Evolutionary conservation across 2,888 invertebrate species (phyloP), one percentile per base, ranked within the genome.

Genomic region (Busseola fusca): DNA sequence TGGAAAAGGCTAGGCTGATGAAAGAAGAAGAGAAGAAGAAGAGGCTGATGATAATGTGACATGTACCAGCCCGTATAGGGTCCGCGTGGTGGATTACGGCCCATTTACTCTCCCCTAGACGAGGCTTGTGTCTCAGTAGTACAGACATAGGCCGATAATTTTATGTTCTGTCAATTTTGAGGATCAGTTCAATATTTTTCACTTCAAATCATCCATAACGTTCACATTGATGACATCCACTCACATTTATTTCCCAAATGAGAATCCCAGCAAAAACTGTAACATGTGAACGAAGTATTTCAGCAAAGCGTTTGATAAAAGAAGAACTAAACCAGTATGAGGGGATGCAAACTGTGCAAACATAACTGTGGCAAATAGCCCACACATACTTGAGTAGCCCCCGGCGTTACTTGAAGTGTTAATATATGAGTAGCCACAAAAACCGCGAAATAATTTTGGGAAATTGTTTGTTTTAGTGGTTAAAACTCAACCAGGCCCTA

Each of bases 401-500:
- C 52, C 37, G 67, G 78, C 74, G 69, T 72, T 75, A 65, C 70
- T 76, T 69, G 69, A 75, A 69, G 65, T 74, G 78, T 78, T 84
- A 82, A 83, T 84, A 80, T 84, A 67, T 65, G 75, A 37, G 66
- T 45, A 72, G 83, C 85, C 70, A 74, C 25, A n/a, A 80, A 71
- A 81, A 63, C 64, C 30, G 74, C 82, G 80, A 54, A 16, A 30
- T 40, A 48, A 30, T 75, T 69, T 80, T 1, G n/a, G 56, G 54
- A 42, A n/a, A n/a, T 30, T 30, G 6, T 48, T 5, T 14, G n/a
- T 34, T 37, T 57, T 48, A 27, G 16, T 27, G 54, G 9, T 54
- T 54, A 9, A 18, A 18, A 54, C 3, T 54, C 16, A 16, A 16
- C 16, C 27, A 54, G 25, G n/a, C n/a, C n/a, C n/a, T n/a, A 4